phyloP scores from a whole-genome alignment of 2,113 vertebrate genomes.

The Pristiophorus japonicus region DNA sequence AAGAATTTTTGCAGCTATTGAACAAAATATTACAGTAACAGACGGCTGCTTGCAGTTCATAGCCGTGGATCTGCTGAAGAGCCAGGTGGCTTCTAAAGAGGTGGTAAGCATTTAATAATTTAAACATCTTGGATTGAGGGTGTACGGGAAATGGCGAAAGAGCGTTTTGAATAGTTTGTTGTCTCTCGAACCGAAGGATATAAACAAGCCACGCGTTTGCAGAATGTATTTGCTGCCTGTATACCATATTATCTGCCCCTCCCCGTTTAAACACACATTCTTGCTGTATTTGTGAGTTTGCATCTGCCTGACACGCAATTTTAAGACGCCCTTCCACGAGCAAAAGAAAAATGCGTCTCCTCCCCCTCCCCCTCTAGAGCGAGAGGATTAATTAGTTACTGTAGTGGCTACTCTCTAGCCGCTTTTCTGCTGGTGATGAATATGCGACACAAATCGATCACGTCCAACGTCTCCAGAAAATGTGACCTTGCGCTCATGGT shows the following conservation, averaged over 20 bases:
- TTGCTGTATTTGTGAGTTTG: neutral
- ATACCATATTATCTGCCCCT: neutral
- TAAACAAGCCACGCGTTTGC: neutral
- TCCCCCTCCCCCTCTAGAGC: neutral
- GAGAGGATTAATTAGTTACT: neutral
- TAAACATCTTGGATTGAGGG: neutral
- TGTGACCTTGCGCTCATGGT: constrained; percentile 59
- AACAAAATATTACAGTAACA: constrained; percentile 72
- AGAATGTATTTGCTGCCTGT: neutral
- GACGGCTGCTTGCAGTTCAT: constrained; percentile 78
- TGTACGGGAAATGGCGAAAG: neutral
- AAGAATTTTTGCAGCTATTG: constrained; percentile 74
- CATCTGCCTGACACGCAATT: neutral
- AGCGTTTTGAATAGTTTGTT: neutral
- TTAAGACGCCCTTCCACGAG: neutral
- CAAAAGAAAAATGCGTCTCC: no score
- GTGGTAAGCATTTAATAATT: constrained; percentile 53
- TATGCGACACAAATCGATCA: constrained; percentile 50
- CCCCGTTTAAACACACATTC: neutral
- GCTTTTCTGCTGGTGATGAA: neutral
- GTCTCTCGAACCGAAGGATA: no score
- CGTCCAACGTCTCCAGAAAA: constrained; percentile 48
- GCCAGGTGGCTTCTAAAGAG: constrained; percentile 52
- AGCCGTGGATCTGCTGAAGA: constrained; percentile 64
- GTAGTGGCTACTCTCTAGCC: neutral